Conservation (phyloP, 2,797 vertebrate genomes). For the Etheostoma nigrum region DNA sequence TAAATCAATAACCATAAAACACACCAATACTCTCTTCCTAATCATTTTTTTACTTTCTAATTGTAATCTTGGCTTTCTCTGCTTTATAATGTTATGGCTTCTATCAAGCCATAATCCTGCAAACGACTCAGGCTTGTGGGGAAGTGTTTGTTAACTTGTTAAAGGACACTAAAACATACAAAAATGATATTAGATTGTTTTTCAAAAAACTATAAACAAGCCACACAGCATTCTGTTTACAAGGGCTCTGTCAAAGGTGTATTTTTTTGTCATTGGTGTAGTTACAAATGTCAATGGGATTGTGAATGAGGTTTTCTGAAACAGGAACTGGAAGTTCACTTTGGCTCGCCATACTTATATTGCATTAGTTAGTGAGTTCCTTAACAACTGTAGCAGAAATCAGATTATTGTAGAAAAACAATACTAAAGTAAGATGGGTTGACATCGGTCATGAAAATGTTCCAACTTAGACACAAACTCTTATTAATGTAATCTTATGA, state of each 20-base stretch:
- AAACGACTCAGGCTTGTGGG: neutral
- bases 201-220: neutral
- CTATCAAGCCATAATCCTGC: no score
- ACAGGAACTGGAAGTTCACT: neutral
- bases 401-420: neutral
- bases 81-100: no score
- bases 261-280: no score
- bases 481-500: neutral
- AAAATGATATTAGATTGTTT: neutral
- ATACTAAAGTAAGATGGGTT: neutral
- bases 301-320: neutral
- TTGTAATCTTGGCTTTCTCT: no score
- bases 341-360: neutral
- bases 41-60: no score
- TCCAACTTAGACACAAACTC: slow-evolving; percentile 2
- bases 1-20: no score
- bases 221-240: neutral
- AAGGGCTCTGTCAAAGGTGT: neutral
- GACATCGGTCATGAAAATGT: slow-evolving; percentile 24
- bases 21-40: no score
- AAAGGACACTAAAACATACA: neutral
- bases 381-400: neutral
- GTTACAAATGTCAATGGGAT: no score
- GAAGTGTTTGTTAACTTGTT: neutral
- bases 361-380: neutral